A percentile compares a stretch with the other conserved stretches of the same genome.
Conservation (phyloP, 2,797 vertebrate species). For the Hephaestus fuliginosus region DNA sequence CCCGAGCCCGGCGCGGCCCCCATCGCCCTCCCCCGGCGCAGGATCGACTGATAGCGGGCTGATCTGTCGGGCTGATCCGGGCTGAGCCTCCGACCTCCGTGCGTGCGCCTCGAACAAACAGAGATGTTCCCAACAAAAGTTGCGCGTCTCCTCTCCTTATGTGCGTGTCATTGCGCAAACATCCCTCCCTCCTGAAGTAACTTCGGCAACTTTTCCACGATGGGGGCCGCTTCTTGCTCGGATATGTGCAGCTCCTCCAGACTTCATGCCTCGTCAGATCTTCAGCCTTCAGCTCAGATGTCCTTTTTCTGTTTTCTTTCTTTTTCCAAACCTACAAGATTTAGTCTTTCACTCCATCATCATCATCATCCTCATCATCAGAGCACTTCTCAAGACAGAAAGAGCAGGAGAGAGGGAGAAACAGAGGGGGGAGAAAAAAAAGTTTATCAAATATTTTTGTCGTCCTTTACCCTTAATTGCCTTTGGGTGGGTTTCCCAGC, state of each 20-base stretch:
- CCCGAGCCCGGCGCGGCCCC: slow-evolving; percentile 90
- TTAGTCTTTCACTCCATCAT: slow-evolving; percentile 46
- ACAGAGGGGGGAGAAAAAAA: slow-evolving; percentile 59
- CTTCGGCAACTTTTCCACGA: slow-evolving; percentile 52
- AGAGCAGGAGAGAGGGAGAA: not conserved
- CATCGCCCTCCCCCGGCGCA: slow-evolving; percentile 82
- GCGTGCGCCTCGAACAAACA: slow-evolving; percentile 26
- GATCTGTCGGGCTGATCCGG: too few relatives aligned
- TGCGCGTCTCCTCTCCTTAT: slow-evolving; percentile 10
- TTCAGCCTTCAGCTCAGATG: not conserved
- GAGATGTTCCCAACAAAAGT: slow-evolving; percentile 30
- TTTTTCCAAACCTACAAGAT: slow-evolving; percentile 15
- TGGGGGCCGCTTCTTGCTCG: slow-evolving; percentile 27
- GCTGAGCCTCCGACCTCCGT: too few relatives aligned
- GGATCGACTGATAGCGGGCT: not conserved
- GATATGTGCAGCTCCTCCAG: slow-evolving; percentile 39
- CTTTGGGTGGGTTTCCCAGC: slow-evolving; percentile 84
- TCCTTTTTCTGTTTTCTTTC: not conserved
- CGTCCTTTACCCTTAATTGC: slow-evolving; percentile 91
- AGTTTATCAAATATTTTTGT: slow-evolving; percentile 91
- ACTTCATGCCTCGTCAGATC: slow-evolving; percentile 43
- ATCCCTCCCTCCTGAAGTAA: slow-evolving; percentile 21
- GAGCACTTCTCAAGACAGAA: slow-evolving; percentile 34
- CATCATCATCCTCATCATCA: slow-evolving; percentile 57
- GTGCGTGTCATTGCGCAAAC: slow-evolving; percentile 56